These are phyloP conservation scores for Microtus oregoni DNA, from an alignment of 2,113 vertebrate species.

Conservation along the genomic window DNA sequence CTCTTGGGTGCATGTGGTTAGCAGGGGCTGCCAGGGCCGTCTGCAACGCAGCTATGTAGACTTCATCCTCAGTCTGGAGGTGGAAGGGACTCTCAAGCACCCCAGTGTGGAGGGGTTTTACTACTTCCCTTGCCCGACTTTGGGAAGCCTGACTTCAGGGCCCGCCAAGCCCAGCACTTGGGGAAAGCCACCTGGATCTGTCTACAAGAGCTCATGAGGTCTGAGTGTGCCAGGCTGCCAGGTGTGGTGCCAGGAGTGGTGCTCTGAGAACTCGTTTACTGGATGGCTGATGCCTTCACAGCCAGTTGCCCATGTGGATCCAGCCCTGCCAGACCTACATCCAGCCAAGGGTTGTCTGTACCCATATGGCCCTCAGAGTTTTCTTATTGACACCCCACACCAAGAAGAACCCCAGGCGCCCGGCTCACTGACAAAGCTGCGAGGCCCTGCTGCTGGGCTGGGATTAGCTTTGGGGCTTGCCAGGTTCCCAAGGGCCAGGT, in stretches of 20 bases:
- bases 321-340: not conserved
- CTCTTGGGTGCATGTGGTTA: not conserved
- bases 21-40: not conserved
- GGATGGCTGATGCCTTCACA: not conserved
- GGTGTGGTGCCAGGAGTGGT: not conserved
- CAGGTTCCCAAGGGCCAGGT: slow-evolving; percentile 59
- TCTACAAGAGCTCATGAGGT: not conserved
- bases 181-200: slow-evolving; percentile 17
- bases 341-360: slow-evolving; percentile 39
- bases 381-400: not conserved
- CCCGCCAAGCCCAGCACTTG: not conserved
- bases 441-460: not conserved
- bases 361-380: slow-evolving; percentile 33
- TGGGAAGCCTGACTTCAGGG: not conserved
- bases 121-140: not conserved
- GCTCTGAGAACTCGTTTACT: not conserved
- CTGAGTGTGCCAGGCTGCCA: not conserved
- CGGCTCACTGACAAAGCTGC: not conserved
- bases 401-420: slow-evolving; percentile 31
- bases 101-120: not conserved
- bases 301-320: not conserved
- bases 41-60: not conserved
- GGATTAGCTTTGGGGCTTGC: slow-evolving; percentile 3
- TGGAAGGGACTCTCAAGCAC: not conserved
- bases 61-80: not conserved